These are phyloP conservation scores for Mayetiola destructor DNA, from an alignment of 2,888 invertebrate genomes.

Conservation along the genomic window DNA sequence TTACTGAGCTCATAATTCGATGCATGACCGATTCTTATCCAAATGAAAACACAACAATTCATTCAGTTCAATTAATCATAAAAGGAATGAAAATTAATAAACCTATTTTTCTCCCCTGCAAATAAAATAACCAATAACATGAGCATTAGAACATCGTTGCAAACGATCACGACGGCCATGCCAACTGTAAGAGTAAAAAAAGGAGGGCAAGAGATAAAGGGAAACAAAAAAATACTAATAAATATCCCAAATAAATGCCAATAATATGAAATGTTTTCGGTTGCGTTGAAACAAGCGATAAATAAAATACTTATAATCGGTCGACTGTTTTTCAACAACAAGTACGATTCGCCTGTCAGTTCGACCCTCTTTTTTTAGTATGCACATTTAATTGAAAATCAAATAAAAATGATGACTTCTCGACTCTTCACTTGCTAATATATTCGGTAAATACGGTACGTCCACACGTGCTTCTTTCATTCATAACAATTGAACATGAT, in stretches of 20 bases:
- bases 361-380: background rate
- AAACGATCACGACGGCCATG: too few species aligned
- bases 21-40: background rate
- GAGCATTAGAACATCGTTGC: too few species aligned
- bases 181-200: background rate
- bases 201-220: background rate
- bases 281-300: background rate
- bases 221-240: conserved; percentile 6
- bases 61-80: conserved; percentile 12
- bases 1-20: background rate
- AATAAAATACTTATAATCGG: conserved; percentile 9
- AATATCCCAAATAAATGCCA: conserved; percentile 12
- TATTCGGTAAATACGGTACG: too few species aligned
- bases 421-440: conserved; percentile 7
- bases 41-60: conserved; percentile 6
- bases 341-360: too few species aligned
- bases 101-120: background rate
- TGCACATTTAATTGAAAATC: conserved; percentile 9
- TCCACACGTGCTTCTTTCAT: too few species aligned
- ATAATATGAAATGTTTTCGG: background rate
- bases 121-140: too few species aligned
- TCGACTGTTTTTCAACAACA: too few species aligned
- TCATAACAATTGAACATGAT: too few species aligned
- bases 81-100: conserved; percentile 8
- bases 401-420: conserved; percentile 12